Base-by-base conservation (phyloP, 2,113 vertebrate species). In the Salminus brasiliensis region DNA sequence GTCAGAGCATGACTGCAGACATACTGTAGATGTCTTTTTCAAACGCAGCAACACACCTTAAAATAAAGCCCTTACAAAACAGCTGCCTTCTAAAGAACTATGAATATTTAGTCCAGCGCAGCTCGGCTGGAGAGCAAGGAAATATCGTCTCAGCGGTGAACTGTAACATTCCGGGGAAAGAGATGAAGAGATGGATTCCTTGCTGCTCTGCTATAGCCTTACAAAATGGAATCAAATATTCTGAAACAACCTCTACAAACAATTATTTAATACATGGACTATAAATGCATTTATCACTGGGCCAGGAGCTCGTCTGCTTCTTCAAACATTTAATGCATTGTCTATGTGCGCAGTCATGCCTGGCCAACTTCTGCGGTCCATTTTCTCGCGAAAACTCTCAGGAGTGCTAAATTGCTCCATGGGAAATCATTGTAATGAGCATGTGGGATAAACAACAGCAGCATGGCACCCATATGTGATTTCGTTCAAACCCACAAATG, bases 351-450 rank as follows among this genome's bases (percentile, higher is more conserved):
- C 6, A 6, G 68, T 62, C 43, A 49, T 39, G 23, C 10, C 68
- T 29, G 57, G n/a, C 7, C 30, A 47, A 34, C 21, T 30, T 55
- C 21, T 36, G 18, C 13, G 11, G 69, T 25, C 1, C 27, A 23
- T 18, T 62, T 62, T 30, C n/a, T 34, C 41, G 15, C 21, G 45
- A 66, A 72, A 32, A 15, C 47, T 43, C 29, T 39, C 8, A 10
- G 18, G 18, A 21, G 43, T 45, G 25, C 5, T 65, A 41, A 72
- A 79, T 66, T 63, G 52, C 69, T 72, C 7, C 59, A 39, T 25
- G 52, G n/a, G 69, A 23, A 53, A 29, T 52, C 67, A 8, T 41
- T 34, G 18, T 79, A 79, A 79, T 65, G 68, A 32, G 67, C 0
- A 23, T 71, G 41, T 71, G 39, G 41, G 41, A 43, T 13, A 55